A percentile compares a stretch with the other conserved stretches of the same genome.
These are phyloP conservation scores for Orchesella flavescens DNA, from an alignment of 2,888 invertebrate species.

Conservation along the genomic window DNA sequence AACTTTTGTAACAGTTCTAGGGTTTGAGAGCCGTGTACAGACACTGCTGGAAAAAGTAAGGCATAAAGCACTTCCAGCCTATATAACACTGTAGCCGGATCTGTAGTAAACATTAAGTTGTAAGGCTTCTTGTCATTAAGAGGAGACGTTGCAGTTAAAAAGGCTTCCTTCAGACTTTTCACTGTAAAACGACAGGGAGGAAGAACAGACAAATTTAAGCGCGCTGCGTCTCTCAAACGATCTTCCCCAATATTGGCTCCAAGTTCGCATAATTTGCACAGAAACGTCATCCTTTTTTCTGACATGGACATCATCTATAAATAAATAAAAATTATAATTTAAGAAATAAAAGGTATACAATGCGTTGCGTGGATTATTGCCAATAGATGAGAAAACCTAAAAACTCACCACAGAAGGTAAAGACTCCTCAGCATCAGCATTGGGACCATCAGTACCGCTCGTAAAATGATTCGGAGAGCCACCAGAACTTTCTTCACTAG, in stretches of 20 bases:
- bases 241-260: conserved; percentile 88
- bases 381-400: too few species aligned
- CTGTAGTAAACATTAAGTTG: conserved; percentile 70
- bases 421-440: conserved; percentile 88
- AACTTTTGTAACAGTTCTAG: conserved; percentile 69
- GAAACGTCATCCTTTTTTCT: conserved; percentile 70
- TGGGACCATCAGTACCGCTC: conserved; percentile 83
- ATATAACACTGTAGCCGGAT: conserved; percentile 79
- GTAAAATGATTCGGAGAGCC: conserved; percentile 87
- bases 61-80: conserved; percentile 88
- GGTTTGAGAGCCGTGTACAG: conserved; percentile 81
- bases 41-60: conserved; percentile 91
- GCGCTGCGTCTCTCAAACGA: conserved; percentile 87
- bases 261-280: conserved; percentile 85
- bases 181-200: conserved; percentile 84
- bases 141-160: conserved; percentile 73
- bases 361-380: too few species aligned
- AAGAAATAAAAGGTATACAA: too few species aligned
- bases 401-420: conserved; percentile 92
- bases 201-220: conserved; percentile 85
- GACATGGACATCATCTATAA: conserved; percentile 84
- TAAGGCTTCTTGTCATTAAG: conserved; percentile 68
- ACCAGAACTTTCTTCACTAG: conserved; percentile 94
- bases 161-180: conserved; percentile 78
- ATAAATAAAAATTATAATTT: too few species aligned